phyloP scores from a whole-genome alignment of 1,140 invertebrate species.

The Formica exsecta region DNA sequence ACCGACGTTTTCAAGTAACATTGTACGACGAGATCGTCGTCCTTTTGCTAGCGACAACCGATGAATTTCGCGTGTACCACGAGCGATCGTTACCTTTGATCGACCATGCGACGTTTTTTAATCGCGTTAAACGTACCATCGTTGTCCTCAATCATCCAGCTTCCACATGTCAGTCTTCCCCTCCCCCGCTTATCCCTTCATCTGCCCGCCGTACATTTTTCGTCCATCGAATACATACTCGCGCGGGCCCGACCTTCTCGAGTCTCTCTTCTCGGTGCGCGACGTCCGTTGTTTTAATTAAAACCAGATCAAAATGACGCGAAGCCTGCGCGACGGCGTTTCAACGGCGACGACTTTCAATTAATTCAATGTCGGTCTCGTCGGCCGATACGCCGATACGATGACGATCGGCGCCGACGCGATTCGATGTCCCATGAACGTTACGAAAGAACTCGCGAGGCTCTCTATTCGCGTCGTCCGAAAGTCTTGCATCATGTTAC shows the following conservation, averaged over 20 bases:
- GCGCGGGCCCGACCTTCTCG: slow-evolving; percentile 12
- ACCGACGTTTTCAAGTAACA: slow-evolving; percentile 36
- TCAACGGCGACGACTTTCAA: slow-evolving; percentile 67
- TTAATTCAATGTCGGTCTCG: slow-evolving; percentile 70
- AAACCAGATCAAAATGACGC: slow-evolving; percentile 70
- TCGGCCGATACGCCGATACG: slow-evolving; percentile 27
- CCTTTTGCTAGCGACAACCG: slow-evolving; percentile 26
- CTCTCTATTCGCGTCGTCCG: neutral
- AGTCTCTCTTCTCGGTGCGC: slow-evolving; percentile 3
- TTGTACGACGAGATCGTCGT: slow-evolving; percentile 37
- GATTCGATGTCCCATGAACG: slow-evolving; percentile 28
- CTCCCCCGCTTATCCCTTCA: neutral
- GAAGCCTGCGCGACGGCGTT: slow-evolving; percentile 19
- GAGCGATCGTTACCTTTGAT: slow-evolving; percentile 59
- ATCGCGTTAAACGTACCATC: slow-evolving; percentile 66
- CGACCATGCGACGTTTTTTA: slow-evolving; percentile 65
- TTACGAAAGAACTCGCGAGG: slow-evolving; percentile 32
- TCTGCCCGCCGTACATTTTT: neutral
- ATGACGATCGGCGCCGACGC: slow-evolving; percentile 19
- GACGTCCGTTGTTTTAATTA: slow-evolving; percentile 70
- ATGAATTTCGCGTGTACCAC: slow-evolving; percentile 47
- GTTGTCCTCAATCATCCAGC: slow-evolving; percentile 56
- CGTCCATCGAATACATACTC: slow-evolving; percentile 14
- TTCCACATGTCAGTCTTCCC: slow-evolving; percentile 37
- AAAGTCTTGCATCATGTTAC: neutral